These are phyloP conservation scores for Aphelenchoides avenae DNA, from an alignment of 1,140 invertebrate species.

Conservation along the genomic window DNA sequence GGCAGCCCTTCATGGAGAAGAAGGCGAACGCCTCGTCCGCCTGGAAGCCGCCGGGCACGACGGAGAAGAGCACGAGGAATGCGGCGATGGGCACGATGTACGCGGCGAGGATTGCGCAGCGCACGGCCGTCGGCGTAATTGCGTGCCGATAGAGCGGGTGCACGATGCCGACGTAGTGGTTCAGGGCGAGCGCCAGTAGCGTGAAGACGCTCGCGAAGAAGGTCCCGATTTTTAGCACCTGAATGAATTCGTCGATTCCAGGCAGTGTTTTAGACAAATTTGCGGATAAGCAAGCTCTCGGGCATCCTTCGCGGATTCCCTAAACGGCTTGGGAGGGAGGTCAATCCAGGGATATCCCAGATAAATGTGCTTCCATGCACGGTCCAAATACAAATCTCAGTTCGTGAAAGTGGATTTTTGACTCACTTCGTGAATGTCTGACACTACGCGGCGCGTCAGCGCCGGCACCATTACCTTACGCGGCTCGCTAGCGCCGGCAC, in stretches of 20 bases:
- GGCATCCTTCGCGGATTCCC: too few relatives aligned
- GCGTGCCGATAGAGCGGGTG: slow-evolving; percentile 36
- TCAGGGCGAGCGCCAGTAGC: slow-evolving; percentile 40
- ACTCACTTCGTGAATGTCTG: too few relatives aligned
- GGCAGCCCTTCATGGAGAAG: slow-evolving; percentile 40
- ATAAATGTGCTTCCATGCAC: too few relatives aligned
- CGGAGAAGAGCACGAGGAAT: slow-evolving; percentile 23
- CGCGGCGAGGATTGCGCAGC: slow-evolving; percentile 35
- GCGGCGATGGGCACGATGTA: slow-evolving; percentile 31
- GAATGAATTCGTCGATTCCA: too few relatives aligned
- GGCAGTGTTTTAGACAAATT: background rate
- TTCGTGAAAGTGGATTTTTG: too few relatives aligned
- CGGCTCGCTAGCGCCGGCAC: too few relatives aligned
- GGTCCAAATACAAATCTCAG: too few relatives aligned
- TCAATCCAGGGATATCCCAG: too few relatives aligned
- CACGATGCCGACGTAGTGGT: slow-evolving; percentile 50
- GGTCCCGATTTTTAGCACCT: slow-evolving; percentile 49
- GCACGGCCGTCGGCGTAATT: slow-evolving; percentile 27
- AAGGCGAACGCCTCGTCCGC: slow-evolving; percentile 45
- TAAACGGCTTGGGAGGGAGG: too few relatives aligned
- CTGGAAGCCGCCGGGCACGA: slow-evolving; percentile 38
- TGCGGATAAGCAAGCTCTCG: background rate
- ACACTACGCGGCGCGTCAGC: too few relatives aligned
- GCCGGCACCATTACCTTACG: too few relatives aligned
- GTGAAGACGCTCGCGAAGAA: slow-evolving; percentile 51